A percentile compares a stretch with the other conserved stretches of the same genome.
phyloP scores from a whole-genome alignment of 2,797 vertebrate species.

The Sparidentex hasta region DNA sequence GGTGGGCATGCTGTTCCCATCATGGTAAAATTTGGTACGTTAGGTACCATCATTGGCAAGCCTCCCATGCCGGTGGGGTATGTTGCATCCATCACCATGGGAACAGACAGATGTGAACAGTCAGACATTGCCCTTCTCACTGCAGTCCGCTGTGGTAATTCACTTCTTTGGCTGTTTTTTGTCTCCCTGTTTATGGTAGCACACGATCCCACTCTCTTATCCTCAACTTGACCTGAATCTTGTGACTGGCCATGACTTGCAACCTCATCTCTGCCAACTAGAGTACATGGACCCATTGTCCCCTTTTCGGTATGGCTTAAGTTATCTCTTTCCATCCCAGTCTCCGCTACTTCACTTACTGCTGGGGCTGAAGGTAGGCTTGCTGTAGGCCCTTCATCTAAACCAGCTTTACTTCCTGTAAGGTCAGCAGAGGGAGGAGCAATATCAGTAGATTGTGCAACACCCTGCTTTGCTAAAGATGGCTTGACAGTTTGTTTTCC shows the following conservation, averaged over 20 bases:
- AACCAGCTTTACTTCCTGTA: slow-evolving; percentile 27
- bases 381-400: slow-evolving; percentile 7
- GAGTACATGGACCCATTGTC: not conserved
- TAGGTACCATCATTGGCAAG: slow-evolving; percentile 36
- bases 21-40: slow-evolving; percentile 43
- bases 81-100: slow-evolving; percentile 82
- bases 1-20: slow-evolving; percentile 47
- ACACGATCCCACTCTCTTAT: slow-evolving; percentile 37
- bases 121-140: slow-evolving; percentile 94
- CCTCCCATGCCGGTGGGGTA: slow-evolving; percentile 78
- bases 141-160: slow-evolving; percentile 85
- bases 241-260: slow-evolving; percentile 6
- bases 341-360: not conserved
- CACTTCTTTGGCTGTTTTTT: slow-evolving; percentile 55
- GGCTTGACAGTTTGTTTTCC: slow-evolving; percentile 51
- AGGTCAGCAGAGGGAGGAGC: slow-evolving; percentile 8
- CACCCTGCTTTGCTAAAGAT: slow-evolving; percentile 47
- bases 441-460: not conserved
- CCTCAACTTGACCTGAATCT: slow-evolving; percentile 32
- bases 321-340: slow-evolving; percentile 14
- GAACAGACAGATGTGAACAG: slow-evolving; percentile 93
- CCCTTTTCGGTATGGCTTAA: slow-evolving; percentile 42
- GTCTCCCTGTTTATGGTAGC: slow-evolving; percentile 39
- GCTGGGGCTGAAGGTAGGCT: slow-evolving; percentile 20
- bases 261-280: not conserved